phyloP scores from a whole-genome alignment of 2,888 invertebrate genomes.

The Tigriopus californicus region DNA sequence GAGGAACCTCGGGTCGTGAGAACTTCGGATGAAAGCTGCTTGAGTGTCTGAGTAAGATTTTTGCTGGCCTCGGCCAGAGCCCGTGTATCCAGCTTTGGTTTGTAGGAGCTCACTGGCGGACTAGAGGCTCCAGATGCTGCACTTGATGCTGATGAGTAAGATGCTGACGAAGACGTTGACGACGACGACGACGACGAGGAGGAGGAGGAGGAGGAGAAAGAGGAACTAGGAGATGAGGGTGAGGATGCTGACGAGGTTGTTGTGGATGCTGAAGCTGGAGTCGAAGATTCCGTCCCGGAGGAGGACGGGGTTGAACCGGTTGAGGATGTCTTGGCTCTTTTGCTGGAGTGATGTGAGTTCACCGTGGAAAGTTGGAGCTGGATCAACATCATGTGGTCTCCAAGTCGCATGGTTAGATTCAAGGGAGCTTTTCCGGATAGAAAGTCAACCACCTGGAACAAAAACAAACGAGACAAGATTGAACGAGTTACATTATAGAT shows the following conservation, averaged over 20 bases:
- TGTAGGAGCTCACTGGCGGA: constrained; percentile 23
- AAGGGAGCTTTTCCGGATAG: constrained; percentile 81
- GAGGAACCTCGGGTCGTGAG: constrained; percentile 35
- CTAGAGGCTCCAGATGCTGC: constrained; percentile 20
- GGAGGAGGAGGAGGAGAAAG: constrained; percentile 16
- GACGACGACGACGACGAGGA: constrained; percentile 20
- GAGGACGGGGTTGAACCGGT: constrained; percentile 16
- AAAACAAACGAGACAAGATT: constrained; percentile 15
- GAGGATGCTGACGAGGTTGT: constrained; percentile 17
- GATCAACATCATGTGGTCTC: constrained; percentile 94
- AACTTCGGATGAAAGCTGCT: constrained; percentile 73
- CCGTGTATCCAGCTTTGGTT: constrained; percentile 40
- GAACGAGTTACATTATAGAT: not conserved
- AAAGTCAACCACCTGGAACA: constrained; percentile 65
- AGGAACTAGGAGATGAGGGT: constrained; percentile 13
- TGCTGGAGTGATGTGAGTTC: constrained; percentile 26
- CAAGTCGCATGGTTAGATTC: constrained; percentile 81
- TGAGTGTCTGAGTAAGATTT: constrained; percentile 73
- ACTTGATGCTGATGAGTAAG: constrained; percentile 30
- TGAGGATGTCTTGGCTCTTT: constrained; percentile 3
- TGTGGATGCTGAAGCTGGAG: constrained; percentile 14
- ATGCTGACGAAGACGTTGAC: constrained; percentile 25
- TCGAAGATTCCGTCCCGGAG: not conserved
- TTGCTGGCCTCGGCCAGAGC: constrained; percentile 73
- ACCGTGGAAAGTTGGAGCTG: constrained; percentile 81